phyloP scores from a whole-genome alignment of 1,140 invertebrate genomes.

The Lasaia peninsularis region DNA sequence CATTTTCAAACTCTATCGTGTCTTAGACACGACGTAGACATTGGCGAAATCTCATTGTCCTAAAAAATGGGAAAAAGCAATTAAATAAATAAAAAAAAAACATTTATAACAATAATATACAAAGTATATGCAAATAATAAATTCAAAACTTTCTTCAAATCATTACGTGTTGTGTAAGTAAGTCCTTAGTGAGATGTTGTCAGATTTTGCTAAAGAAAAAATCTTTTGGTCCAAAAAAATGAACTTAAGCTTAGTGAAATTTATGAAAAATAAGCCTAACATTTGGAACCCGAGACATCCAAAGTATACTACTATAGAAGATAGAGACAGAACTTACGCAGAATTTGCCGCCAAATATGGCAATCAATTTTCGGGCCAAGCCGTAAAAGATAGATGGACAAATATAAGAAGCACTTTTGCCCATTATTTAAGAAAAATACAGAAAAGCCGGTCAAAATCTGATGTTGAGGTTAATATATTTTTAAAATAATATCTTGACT shows the following conservation, averaged over 20 bases:
- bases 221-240: slow-evolving; percentile 68
- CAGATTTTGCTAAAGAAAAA: slow-evolving; percentile 68
- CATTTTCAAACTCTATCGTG: no score
- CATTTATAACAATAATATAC: no score
- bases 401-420: slow-evolving; percentile 66
- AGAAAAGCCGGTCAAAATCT: slow-evolving; percentile 39
- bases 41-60: no score
- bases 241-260: slow-evolving; percentile 65
- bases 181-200: slow-evolving; percentile 43
- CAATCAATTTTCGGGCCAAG: slow-evolving; percentile 59
- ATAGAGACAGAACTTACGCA: slow-evolving; percentile 51
- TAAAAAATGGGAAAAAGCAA: no score
- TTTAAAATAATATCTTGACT: not conserved
- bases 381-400: slow-evolving; percentile 67
- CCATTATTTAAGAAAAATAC: slow-evolving; percentile 62
- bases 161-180: no score
- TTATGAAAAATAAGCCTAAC: slow-evolving; percentile 57
- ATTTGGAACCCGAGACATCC: slow-evolving; percentile 70
- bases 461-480: slow-evolving; percentile 41
- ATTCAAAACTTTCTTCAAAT: no score
- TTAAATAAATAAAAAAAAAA: no score
- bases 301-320: slow-evolving; percentile 56
- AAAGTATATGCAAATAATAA: no score
- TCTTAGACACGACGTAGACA: no score
- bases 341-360: slow-evolving; percentile 64